A percentile compares a stretch with the other conserved stretches of the same genome.
Conservation (phyloP, 1,140 invertebrate species). For the Danaus plexippus region DNA sequence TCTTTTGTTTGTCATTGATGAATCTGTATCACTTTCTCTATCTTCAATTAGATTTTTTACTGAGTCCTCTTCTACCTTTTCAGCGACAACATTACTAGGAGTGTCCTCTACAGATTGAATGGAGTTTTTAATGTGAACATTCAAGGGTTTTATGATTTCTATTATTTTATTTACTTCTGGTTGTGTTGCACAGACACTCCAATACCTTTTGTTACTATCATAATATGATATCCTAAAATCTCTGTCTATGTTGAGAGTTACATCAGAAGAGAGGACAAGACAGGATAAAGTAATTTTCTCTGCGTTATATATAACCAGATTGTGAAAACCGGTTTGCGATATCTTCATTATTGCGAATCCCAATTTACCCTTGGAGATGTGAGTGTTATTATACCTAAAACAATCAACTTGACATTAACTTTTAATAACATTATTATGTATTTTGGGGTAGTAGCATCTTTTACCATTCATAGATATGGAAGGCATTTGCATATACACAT, state of each 20-base stretch:
- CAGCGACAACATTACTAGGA: conserved; percentile 6
- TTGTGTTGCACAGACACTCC: conserved; percentile 47
- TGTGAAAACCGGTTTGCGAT: conserved; percentile 33
- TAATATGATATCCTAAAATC: conserved; percentile 47
- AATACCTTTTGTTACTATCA: conserved; percentile 50
- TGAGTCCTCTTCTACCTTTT: conserved; percentile 18
- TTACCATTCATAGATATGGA: conserved; percentile 57
- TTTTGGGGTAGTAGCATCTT: conserved; percentile 5
- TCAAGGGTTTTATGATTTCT: conserved; percentile 32
- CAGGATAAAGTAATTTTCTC: conserved; percentile 54
- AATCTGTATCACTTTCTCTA: conserved; percentile 51
- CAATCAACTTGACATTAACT: neutral
- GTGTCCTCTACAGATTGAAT: conserved; percentile 19
- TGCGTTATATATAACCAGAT: conserved; percentile 53
- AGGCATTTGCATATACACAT: conserved; percentile 43
- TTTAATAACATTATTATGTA: conserved; percentile 3
- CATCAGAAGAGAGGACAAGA: conserved; percentile 31
- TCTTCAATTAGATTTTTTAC: conserved; percentile 14
- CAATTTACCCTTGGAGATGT: conserved; percentile 43
- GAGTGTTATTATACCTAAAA: conserved; percentile 46
- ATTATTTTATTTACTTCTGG: conserved; percentile 39
- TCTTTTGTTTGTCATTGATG: conserved; percentile 37
- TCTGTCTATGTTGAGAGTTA: conserved; percentile 42
- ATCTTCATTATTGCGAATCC: conserved; percentile 56
- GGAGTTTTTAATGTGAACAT: conserved; percentile 29